A percentile compares a stretch with the other conserved stretches of the same genome.
Conservation (phyloP, 1,140 invertebrate species). For the Idris sp. region DNA sequence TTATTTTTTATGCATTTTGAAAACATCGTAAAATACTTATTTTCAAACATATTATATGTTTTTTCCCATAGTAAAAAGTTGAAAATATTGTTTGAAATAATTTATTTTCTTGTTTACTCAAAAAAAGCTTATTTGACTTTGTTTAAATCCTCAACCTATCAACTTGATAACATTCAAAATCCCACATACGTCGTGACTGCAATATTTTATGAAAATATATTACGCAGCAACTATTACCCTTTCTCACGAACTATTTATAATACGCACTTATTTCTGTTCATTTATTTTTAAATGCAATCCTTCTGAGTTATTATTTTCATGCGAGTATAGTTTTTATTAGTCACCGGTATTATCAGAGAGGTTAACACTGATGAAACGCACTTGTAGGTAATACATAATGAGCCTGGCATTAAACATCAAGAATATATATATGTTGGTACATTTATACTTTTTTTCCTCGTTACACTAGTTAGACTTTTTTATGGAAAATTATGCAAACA, state of each 20-base stretch:
- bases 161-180: no score
- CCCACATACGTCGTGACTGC: no score
- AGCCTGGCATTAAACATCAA: slow-evolving; percentile 5
- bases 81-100: no score
- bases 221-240: slow-evolving; percentile 26
- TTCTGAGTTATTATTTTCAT: slow-evolving; percentile 40
- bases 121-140: no score
- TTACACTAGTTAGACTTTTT: slow-evolving; percentile 1
- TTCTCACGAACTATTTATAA: slow-evolving; percentile 37
- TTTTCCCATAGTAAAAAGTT: no score
- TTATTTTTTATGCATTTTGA: no score
- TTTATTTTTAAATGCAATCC: slow-evolving; percentile 38
- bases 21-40: no score
- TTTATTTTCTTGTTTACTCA: no score
- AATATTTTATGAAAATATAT: slow-evolving; percentile 38
- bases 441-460: slow-evolving; percentile 13
- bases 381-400: slow-evolving; percentile 19
- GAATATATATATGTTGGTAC: no score
- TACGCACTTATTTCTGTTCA: slow-evolving; percentile 24
- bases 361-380: slow-evolving; percentile 28
- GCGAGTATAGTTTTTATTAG: slow-evolving; percentile 31
- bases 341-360: slow-evolving; percentile 33
- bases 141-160: no score
- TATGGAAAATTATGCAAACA: slow-evolving; percentile 20
- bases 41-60: no score